Evolutionary conservation across 2,113 vertebrate species (phyloP).

Genomic region (Neodontobutis hainanensis): DNA sequence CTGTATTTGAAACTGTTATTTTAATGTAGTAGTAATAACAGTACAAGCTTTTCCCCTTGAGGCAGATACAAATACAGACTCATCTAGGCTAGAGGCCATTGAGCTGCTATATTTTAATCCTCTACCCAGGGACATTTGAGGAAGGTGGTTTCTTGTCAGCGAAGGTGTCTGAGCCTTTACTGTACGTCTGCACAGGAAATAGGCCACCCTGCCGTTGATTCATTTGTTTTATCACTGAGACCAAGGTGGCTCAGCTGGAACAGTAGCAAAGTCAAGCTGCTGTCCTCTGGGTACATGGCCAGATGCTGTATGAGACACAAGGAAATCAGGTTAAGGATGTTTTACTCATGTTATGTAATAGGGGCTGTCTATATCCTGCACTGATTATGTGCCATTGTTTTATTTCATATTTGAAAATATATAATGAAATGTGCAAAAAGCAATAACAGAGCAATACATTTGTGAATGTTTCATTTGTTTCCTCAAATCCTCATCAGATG

Average conservation of each 20-base stretch:
- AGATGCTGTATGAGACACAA: conserved; percentile 19
- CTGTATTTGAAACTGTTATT: too few relatives aligned
- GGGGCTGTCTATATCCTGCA: not conserved
- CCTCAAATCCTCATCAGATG: not conserved
- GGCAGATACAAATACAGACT: not conserved
- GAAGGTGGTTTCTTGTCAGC: conserved; percentile 2
- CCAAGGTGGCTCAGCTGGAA: conserved; percentile 21
- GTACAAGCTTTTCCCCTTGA: not conserved
- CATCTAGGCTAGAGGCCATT: not conserved
- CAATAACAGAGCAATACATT: not conserved
- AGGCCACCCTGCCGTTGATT: conserved; percentile 20
- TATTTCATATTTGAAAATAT: not conserved
- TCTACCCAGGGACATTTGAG: conserved; percentile 25
- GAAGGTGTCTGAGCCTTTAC: conserved; percentile 4
- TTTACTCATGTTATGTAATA: conserved; percentile 2
- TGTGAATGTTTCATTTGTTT: not conserved
- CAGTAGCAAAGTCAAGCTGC: conserved; percentile 21
- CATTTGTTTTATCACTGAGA: conserved; percentile 12
- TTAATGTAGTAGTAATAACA: too few relatives aligned
- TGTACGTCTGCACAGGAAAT: conserved; percentile 6
- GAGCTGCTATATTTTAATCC: not conserved
- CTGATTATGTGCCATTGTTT: not conserved
- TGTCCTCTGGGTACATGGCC: conserved; percentile 29
- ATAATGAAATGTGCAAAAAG: not conserved
- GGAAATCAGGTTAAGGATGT: conserved; percentile 25